Evolutionary conservation across 1,140 invertebrate species (phyloP).

Genomic region (Drosophila miranda): DNA sequence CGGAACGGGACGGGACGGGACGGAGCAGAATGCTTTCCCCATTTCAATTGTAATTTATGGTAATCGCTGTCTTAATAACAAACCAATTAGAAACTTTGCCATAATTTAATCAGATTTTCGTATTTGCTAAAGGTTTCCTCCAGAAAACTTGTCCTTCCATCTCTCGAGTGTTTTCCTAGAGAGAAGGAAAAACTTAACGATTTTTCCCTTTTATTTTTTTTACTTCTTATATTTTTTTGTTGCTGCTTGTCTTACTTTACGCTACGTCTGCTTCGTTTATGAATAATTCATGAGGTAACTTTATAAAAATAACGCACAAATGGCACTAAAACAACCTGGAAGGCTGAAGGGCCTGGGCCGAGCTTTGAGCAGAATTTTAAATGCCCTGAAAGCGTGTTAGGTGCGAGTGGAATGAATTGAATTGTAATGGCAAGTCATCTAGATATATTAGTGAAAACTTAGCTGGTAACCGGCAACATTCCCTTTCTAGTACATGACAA

Average conservation of each 20-base stretch:
- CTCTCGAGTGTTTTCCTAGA: constrained; percentile 9
- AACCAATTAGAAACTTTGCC: constrained; percentile 66
- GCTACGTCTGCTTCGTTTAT: constrained; percentile 55
- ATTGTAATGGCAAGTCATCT: constrained; percentile 13
- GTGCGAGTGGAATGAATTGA: constrained; percentile 6
- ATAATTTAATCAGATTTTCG: constrained; percentile 60
- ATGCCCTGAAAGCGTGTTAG: constrained; percentile 24
- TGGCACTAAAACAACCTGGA: constrained; percentile 43
- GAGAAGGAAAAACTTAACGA: constrained; percentile 41
- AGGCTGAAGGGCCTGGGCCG: constrained; percentile 27
- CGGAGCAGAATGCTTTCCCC: constrained; percentile 23
- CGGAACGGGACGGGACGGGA: constrained; percentile 34
- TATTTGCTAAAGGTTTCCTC: constrained; percentile 23
- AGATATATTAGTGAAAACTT: no score
- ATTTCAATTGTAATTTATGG: constrained; percentile 48
- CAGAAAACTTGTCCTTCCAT: constrained; percentile 14
- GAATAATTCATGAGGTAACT: constrained; percentile 69
- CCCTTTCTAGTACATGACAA: neutral
- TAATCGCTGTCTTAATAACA: constrained; percentile 64
- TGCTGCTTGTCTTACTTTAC: constrained; percentile 26
- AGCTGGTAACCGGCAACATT: no score
- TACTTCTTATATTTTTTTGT: constrained; percentile 2
- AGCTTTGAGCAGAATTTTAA: constrained; percentile 45
- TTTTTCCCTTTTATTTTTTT: constrained; percentile 22
- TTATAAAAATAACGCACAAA: constrained; percentile 62